Percentiles rank a stretch among this genome's conserved stretches.
Evolutionary conservation across 2,113 vertebrate genomes (phyloP).

Genomic region (Lycocorax pyrrhopterus): DNA sequence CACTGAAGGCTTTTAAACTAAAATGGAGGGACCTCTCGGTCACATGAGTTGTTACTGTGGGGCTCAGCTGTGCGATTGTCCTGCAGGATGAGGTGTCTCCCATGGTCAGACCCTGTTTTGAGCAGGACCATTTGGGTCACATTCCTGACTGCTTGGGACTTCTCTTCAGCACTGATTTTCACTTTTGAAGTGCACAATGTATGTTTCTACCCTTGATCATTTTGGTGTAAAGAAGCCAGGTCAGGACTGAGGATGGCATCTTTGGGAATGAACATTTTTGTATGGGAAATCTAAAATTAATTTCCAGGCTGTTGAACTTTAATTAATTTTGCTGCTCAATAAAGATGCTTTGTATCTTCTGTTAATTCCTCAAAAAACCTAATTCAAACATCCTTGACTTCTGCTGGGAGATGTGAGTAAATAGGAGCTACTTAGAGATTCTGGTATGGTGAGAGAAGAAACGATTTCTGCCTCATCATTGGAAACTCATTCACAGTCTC

Average conservation of each 20-base stretch:
- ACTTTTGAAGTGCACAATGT: not conserved
- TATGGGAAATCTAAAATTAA: not conserved
- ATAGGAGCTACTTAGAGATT: not conserved
- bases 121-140: not conserved
- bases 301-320: conserved; percentile 2
- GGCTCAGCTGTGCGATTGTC: not conserved
- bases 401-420: not conserved
- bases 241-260: not conserved
- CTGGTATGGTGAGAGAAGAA: not conserved
- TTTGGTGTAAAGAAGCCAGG: not conserved
- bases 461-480: not conserved
- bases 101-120: not conserved
- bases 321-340: conserved; percentile 6
- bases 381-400: not conserved
- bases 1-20: not conserved
- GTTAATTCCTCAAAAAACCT: not conserved
- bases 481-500: not conserved
- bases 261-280: not conserved
- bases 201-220: not conserved
- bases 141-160: not conserved
- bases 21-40: not conserved
- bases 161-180: not conserved
- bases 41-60: fast-evolving
- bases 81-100: not conserved
- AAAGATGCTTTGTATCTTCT: not conserved